Conservation (phyloP, 2,888 invertebrate species). For the Orgyia antiqua region DNA sequence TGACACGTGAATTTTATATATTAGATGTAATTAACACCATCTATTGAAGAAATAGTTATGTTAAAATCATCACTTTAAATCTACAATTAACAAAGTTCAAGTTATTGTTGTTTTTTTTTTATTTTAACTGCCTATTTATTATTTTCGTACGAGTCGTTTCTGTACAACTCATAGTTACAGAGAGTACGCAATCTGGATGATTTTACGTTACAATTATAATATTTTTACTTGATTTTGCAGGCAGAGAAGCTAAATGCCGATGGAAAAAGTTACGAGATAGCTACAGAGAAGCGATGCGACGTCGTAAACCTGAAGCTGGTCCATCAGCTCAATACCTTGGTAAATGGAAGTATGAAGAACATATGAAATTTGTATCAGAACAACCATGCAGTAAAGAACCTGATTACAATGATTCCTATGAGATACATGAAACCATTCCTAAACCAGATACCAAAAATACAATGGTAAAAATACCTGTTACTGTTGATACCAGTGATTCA, state of each 20-base stretch:
- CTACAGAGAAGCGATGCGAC: conserved; percentile 22
- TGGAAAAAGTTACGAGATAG: conserved; percentile 27
- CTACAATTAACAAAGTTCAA: too few species aligned
- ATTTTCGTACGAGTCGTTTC: too few species aligned
- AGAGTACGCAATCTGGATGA: too few species aligned
- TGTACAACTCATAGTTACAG: too few species aligned
- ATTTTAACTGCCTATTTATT: too few species aligned
- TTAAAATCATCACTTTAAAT: too few species aligned
- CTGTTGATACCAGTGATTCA: not conserved
- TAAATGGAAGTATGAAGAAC: conserved; percentile 25
- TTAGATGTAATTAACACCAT: too few species aligned
- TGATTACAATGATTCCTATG: conserved; percentile 1
- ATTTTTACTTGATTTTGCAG: too few species aligned
- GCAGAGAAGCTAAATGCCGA: conserved; percentile 18
- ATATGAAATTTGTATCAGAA: conserved; percentile 19
- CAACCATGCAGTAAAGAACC: not conserved
- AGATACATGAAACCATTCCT: not conserved
- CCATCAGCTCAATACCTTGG: conserved; percentile 8
- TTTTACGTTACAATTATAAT: too few species aligned
- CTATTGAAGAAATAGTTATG: too few species aligned
- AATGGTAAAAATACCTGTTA: not conserved
- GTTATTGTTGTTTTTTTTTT: too few species aligned
- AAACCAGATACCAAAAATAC: not conserved
- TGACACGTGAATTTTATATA: too few species aligned
- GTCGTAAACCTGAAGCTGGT: conserved; percentile 9